Evolutionary conservation across 2,888 invertebrate genomes (phyloP), one percentile per base, ranked within the genome.

Genomic region (Litoditis marina): DNA sequence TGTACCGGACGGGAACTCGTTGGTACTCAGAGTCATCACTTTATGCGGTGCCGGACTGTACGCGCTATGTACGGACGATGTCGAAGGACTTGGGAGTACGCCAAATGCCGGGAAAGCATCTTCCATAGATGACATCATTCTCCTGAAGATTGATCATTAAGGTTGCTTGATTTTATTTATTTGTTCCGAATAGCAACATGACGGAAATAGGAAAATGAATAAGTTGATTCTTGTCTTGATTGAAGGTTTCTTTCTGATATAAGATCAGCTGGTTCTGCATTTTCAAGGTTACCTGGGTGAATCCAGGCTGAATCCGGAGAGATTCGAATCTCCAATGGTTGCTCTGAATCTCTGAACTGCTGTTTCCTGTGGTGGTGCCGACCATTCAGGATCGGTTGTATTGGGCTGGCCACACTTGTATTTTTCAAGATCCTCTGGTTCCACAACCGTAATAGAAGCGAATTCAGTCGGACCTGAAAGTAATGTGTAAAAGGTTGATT

Each of bases 391-490:
- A 47, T 76, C 74, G 0, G 66, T 63, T 0, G 65, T 8, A 51
- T 66, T 65, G 1, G 76, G 61, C 34, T 63, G 64, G 0, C 53
- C 32, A 0, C 73, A 13, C 44, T 68, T 72, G 31, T 71, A 32
- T 16, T 49, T 34, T 28, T 47, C 61, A 57, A 74, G 60, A 16
- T 76, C 76, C 13, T 54, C 60, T 27, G 61, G 60, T 3, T 68
- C 60, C 8, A 71, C 62, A 47, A 71, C 66, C 5, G 65, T 62
- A 49, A 76, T 73, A 58, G 69, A 63, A 11, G 76, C 74, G 34
- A 73, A 76, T 52, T 76, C 76, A 4, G 61, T 65, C 4, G 76
- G 76, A 51, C 73, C 74, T 74, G 49, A 51, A 69, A 27, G 52
- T 4, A 42, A n/a, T n/a, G n/a, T n/a, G n/a, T n/a, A n/a, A n/a